Evolutionary conservation across 1,140 invertebrate species (phyloP), one percentile per base, ranked within the genome.

Genomic region (Neodiprion fabricii): DNA sequence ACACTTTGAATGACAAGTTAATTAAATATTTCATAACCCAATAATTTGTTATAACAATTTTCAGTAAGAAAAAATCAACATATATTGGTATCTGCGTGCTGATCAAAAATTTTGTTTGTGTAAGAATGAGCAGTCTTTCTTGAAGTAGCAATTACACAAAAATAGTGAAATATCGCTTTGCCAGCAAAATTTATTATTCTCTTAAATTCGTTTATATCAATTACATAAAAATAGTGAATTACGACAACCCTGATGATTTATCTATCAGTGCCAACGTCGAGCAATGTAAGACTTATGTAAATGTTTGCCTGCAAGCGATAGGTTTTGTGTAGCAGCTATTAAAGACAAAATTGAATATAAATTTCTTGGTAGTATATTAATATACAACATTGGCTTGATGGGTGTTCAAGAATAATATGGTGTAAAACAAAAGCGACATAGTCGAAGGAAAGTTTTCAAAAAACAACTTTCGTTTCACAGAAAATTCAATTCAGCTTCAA

Each of bases 241-340:
- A 61, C 53, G 53, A 61, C 53, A 61, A 9, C 53, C 11, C 11
- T 61, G 53, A 61, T 17, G 53, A 61, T 61, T 9, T 61, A 61
- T 17, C 53, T 61, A 61, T 61, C 53, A 61, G 53, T 61, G 5
- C 53, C 11, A 61, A 61, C n/a, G 0, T 7, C 3, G n/a, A 61
- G n/a, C 53, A 7, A 61, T 61, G 11, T 61, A 61, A 61, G 53
- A 61, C 53, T 12, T 61, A 40, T 40, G 53, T 61, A 61, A 61
- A 61, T 61, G 4, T 61, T 61, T 61, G 53, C 53, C 9, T 61
- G 53, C 53, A 17, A 61, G 53, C 53, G 53, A 61, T 61, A 61
- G n/a, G 9, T 61, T 61, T 61, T 61, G 53, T 61, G 53, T 61
- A 61, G 53, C 53, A 61, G 53, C 53, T 61, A 61, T 17, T 61